Conservation (phyloP, 2,797 vertebrate genomes). For the Bradypodion pumilum region DNA sequence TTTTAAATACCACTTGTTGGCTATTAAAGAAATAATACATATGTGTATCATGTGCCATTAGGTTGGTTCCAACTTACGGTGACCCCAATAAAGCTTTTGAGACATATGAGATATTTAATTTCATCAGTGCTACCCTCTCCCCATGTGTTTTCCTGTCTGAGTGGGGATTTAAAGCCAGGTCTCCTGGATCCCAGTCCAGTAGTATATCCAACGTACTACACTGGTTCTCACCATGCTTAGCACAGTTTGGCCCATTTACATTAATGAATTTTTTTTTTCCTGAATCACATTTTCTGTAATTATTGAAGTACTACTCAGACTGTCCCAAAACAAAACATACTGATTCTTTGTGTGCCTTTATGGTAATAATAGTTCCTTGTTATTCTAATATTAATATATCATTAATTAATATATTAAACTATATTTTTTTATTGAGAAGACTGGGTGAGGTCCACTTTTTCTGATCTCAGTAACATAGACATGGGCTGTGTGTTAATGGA, state of each 20-base stretch:
- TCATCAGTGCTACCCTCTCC: no score
- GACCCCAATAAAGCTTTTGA: no score
- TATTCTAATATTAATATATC: not conserved
- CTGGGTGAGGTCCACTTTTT: not conserved
- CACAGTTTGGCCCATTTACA: not conserved
- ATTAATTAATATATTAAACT: no score
- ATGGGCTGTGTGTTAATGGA: not conserved
- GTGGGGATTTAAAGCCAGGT: no score
- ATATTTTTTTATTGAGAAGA: slow-evolving; percentile 26
- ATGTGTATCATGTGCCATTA: no score
- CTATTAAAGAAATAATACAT: no score
- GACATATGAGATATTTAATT: no score
- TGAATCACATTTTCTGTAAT: not conserved
- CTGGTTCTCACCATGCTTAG: not conserved
- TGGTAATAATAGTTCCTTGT: not conserved
- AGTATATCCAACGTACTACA: no score
- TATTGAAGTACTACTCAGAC: not conserved
- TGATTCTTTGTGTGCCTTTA: slow-evolving; percentile 1
- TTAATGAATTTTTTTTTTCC: not conserved
- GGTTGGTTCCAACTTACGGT: no score
- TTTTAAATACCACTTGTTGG: no score
- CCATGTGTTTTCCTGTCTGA: no score
- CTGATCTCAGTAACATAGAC: not conserved
- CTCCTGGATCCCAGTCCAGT: no score
- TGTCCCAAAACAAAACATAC: slow-evolving; percentile 10